phyloP scores from a whole-genome alignment of 2,888 invertebrate species.

The Eulithis testata region DNA sequence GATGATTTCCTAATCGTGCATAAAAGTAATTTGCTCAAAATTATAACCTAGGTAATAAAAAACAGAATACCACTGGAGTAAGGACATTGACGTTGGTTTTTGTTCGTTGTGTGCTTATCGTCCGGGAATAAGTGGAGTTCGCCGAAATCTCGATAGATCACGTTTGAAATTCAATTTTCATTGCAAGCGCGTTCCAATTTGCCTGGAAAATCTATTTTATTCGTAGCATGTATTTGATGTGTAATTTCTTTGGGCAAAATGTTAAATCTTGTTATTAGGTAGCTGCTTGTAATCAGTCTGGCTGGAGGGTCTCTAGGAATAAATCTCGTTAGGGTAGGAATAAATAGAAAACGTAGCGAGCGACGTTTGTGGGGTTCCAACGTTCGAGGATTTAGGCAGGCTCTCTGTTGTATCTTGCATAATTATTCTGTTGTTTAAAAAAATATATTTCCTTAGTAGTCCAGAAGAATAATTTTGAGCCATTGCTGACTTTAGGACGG shows the following conservation, averaged over 20 bases:
- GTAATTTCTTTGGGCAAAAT: conserved; percentile 25
- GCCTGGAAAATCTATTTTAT: conserved; percentile 32
- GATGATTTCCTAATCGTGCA: too few species aligned
- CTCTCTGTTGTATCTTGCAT: conserved; percentile 12
- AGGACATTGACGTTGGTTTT: conserved; percentile 7
- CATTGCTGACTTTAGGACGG: too few species aligned
- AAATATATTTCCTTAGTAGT: too few species aligned
- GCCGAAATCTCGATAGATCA: conserved; percentile 58
- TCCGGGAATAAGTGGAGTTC: conserved; percentile 38
- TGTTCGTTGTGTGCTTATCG: conserved; percentile 27
- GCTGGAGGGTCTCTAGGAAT: conserved; percentile 42
- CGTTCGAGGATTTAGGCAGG: conserved; percentile 1
- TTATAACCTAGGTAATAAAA: background rate
- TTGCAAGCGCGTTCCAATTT: conserved; percentile 40
- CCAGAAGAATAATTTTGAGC: too few species aligned
- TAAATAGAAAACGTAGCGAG: conserved; percentile 43
- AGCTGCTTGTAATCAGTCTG: conserved; percentile 45
- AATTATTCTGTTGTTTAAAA: background rate
- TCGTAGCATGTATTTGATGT: conserved; percentile 27
- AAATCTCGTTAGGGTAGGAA: conserved; percentile 54
- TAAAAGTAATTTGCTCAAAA: too few species aligned
- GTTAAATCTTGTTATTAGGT: background rate
- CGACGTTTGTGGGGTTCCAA: conserved; percentile 33
- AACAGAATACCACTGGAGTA: background rate
- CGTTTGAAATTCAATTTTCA: conserved; percentile 57